Percentiles rank a stretch among this genome's conserved stretches.
Conservation (phyloP, 2,888 invertebrate species). For the Conus canariensis region DNA sequence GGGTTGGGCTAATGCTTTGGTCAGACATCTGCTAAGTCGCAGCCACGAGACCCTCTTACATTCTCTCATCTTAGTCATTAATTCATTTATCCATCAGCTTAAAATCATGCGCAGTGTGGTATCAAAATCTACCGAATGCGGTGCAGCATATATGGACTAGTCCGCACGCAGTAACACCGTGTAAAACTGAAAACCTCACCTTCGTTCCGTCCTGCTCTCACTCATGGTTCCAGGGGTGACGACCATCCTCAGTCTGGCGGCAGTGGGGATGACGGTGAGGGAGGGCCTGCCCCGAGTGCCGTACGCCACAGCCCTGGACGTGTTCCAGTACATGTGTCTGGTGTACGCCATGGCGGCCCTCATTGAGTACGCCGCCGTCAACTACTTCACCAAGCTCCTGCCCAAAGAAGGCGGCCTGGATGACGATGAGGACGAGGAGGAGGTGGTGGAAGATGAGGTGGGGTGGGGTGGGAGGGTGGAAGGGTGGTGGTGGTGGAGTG, state of each 20-base stretch:
- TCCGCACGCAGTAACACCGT: too few species aligned
- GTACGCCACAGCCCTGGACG: conserved; percentile 77
- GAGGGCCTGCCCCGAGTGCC: conserved; percentile 76
- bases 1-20: too few species aligned
- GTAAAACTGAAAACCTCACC: too few species aligned
- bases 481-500: neutral
- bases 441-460: conserved; percentile 42
- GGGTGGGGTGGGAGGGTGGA: conserved; percentile 37
- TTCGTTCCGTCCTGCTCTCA: neutral
- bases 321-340: conserved; percentile 75
- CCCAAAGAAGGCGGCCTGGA: conserved; percentile 59
- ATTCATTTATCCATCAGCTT: too few species aligned
- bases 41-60: too few species aligned
- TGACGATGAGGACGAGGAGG: conserved; percentile 59
- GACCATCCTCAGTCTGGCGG: conserved; percentile 93
- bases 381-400: conserved; percentile 76
- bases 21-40: too few species aligned
- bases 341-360: conserved; percentile 76
- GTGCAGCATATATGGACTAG: too few species aligned
- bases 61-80: too few species aligned
- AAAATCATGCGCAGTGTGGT: too few species aligned
- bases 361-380: conserved; percentile 77
- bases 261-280: conserved; percentile 79
- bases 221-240: conserved; percentile 85
- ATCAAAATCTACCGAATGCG: too few species aligned